Evolutionary conservation across 1,140 invertebrate species (phyloP), one percentile per base, ranked within the genome.

Genomic region (Dreissena polymorpha): DNA sequence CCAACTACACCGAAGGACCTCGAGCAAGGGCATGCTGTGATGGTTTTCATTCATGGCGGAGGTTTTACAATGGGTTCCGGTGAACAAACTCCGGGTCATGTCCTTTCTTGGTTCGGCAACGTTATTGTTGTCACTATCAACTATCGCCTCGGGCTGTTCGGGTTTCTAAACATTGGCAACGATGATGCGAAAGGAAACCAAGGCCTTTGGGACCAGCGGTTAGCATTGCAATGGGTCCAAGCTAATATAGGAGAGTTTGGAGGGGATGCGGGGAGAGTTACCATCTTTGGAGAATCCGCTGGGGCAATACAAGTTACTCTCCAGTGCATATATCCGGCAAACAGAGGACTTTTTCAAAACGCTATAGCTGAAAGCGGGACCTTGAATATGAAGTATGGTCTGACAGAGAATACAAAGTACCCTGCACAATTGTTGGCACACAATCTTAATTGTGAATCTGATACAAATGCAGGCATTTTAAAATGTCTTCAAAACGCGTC

Each of bases 161-260:
- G 87, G 25, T 95, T 95, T 79, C 87, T 95, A 50, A 94, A 94
- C 75, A 94, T 94, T 7, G 94, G 94, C 3, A 94, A 95, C 83
- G 89, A 92, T 0, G 89, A 91, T 5, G 90, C 94, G 3, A 63
- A 50, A 29, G 86, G 85, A 16, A 88, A 88, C 39, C 64, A 27
- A 25, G 85, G 76, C 0, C 57, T 88, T 0, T 67, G 29, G 29
- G 86, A 88, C 53, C 86, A 88, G 39, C 71, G 27, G 0, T 23
- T 78, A 27, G 86, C 85, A 0, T n/a, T 88, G 18, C 50, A 78
- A 18, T 95, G 95, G 95, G 91, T 95, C 12, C 92, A 90, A 10
- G 55, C 89, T 51, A 90, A 93, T 79, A 91, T 91, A 69, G 77
- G 64, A 10, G 25, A 51, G n/a, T 88, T 90, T 76, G 87, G 87